Base-by-base conservation (phyloP, 92 coral and sea anemone genomes). In the Porites lobata region DNA sequence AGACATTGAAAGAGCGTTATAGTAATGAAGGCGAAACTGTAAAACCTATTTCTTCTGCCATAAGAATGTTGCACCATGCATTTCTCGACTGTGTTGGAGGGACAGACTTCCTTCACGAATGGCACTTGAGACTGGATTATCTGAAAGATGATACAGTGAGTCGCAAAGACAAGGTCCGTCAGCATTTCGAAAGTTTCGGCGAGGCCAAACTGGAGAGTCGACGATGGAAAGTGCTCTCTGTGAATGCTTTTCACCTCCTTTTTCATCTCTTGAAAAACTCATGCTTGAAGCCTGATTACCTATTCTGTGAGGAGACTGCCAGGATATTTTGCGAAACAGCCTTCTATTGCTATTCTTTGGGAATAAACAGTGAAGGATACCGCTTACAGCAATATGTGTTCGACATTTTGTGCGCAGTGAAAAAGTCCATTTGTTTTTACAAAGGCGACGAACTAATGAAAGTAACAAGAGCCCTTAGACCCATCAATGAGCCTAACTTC, bases 31-130 rank as follows among this genome's bases (percentile, higher is more conserved):
- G 76, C 11, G 21, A 71, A 62, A 56, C 58, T 59, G 84, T 76
- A 0, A 76, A 69, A 8, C 21, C 77, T n/a, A 26, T 85, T 8
- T 22, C 9, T 26, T 64, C 70, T 10, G 69, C 74, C 20, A 1
- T 85, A 56, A 50, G 89, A 76, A 85, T 85, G 89, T 10, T 85
- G 70, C 70, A 85, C 51, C 57, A 12, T 22, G 75, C 84, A 22
- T 76, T 85, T n/a, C 65, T 52, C 63, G 53, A 75, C 64, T 69
- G 75, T 69, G 19, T 69, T 1, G 50, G 75, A 0, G 51, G 20
- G 8, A 29, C n/a, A 26, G 50, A 69, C 75, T 29, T 24, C 20
- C 12, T 54, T 54, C 2, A 13, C 59, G 59, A 54, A 10, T 54
- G 1, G 2, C 0, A 0, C 0, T 9, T 0, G 59, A 54, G 5